A percentile compares a stretch with the other conserved stretches of the same genome.
phyloP scores from a whole-genome alignment of 2,888 invertebrate genomes.

The Pollenia amentaria region DNA sequence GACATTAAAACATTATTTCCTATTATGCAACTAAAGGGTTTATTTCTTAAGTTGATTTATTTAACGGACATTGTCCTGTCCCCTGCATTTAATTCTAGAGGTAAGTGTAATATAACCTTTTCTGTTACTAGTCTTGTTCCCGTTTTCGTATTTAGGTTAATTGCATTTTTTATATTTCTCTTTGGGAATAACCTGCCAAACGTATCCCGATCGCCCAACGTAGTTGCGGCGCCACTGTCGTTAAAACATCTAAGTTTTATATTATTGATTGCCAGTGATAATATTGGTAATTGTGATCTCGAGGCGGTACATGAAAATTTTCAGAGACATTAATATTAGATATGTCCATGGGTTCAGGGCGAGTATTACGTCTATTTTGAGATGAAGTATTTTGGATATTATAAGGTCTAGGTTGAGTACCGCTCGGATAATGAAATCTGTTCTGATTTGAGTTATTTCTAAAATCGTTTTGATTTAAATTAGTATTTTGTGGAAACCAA shows the following conservation, averaged over 20 bases:
- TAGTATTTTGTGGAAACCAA: not conserved
- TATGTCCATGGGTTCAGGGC: slow-evolving; percentile 24
- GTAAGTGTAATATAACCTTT: slow-evolving; percentile 36
- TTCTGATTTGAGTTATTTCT: not conserved
- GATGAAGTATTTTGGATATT: not conserved
- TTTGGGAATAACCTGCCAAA: slow-evolving; percentile 9
- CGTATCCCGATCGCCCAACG: slow-evolving; percentile 20
- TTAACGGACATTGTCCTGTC: not conserved
- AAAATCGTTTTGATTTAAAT: not conserved
- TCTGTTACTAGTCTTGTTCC: slow-evolving; percentile 25
- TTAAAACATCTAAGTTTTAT: slow-evolving; percentile 32
- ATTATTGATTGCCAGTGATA: slow-evolving; percentile 19
- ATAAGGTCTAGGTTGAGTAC: too few species aligned
- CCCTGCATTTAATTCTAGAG: slow-evolving; percentile 24
- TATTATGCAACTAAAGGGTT: not conserved
- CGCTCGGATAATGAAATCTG: not conserved
- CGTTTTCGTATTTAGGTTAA: slow-evolving; percentile 27
- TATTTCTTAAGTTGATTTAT: not conserved
- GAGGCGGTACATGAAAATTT: slow-evolving; percentile 46
- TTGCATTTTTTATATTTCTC: not conserved
- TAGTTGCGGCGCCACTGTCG: slow-evolving; percentile 39
- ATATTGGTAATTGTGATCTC: slow-evolving; percentile 45
- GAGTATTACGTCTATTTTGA: slow-evolving; percentile 7
- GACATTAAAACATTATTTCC: not conserved
- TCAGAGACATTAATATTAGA: slow-evolving; percentile 14